Percentiles rank a stretch among this genome's conserved stretches.
Conservation (phyloP, 2,113 vertebrate species). For the Eulemur macaco region DNA sequence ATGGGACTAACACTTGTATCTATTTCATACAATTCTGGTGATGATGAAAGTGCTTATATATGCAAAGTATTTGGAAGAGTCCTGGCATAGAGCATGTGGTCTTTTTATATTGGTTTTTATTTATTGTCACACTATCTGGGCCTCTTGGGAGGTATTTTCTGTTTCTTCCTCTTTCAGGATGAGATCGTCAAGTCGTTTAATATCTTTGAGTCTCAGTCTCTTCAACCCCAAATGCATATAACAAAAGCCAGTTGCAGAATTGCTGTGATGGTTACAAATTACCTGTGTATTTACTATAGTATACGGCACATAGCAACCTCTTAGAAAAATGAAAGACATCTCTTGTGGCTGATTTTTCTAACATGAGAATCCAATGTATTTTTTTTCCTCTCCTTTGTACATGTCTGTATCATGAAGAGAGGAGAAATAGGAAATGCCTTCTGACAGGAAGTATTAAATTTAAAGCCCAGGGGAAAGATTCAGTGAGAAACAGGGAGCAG, state of each 20-base stretch:
- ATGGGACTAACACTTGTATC: not conserved
- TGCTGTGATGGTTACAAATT: not conserved
- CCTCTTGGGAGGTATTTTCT: not conserved
- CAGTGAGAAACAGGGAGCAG: not conserved
- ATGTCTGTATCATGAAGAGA: not conserved
- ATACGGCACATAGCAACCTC: not conserved
- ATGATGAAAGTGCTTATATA: not conserved
- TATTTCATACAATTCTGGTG: not conserved
- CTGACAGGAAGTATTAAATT: slow-evolving; percentile 44
- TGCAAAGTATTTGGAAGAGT: not conserved
- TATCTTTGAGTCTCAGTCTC: not conserved
- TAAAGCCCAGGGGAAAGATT: slow-evolving; percentile 20
- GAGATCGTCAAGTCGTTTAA: not conserved
- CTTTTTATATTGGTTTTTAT: not conserved
- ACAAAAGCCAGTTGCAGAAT: not conserved
- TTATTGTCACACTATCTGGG: not conserved
- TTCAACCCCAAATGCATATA: not conserved
- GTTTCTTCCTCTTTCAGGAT: not conserved
- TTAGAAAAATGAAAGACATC: not conserved
- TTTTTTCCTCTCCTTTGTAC: not conserved
- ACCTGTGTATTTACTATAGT: not conserved
- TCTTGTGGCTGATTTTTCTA: not conserved
- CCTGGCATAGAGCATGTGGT: not conserved
- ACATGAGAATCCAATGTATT: not conserved
- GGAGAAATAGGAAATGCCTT: not conserved